Evolutionary conservation across 23 tunicate species (phyloP).

Genomic region (Styela plicata): DNA sequence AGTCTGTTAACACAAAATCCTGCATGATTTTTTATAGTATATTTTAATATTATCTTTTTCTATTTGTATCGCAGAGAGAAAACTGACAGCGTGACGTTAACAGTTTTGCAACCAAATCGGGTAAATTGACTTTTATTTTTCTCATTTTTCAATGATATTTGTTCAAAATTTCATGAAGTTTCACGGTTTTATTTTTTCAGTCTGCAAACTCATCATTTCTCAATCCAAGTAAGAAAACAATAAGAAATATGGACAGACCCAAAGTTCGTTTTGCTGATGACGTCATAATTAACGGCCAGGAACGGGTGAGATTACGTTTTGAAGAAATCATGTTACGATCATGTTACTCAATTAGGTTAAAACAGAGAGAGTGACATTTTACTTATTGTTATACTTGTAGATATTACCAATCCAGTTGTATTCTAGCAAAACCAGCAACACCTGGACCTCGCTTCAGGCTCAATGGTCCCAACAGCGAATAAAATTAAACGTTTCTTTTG

Average conservation of each 20-base stretch:
- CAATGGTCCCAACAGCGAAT: too few relatives aligned
- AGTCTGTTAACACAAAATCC: too few relatives aligned
- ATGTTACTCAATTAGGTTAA: too few relatives aligned
- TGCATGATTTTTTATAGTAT: too few relatives aligned
- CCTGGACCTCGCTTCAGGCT: too few relatives aligned
- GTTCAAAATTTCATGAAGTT: background rate
- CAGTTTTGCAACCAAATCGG: conserved; percentile 73
- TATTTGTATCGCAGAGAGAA: conserved; percentile 56
- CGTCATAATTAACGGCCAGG: conserved; percentile 39
- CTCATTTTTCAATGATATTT: background rate
- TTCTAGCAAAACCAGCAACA: too few relatives aligned
- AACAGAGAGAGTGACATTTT: too few relatives aligned
- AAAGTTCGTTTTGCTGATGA: conserved; percentile 78
- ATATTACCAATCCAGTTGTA: too few relatives aligned
- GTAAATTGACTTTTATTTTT: conserved; percentile 36
- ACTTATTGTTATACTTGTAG: too few relatives aligned
- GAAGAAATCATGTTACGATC: too few relatives aligned
- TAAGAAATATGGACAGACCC: conserved; percentile 58
- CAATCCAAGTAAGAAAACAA: conserved; percentile 56
- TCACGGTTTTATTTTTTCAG: conserved; percentile 22
- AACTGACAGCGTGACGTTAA: conserved; percentile 35
- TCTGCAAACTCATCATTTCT: conserved; percentile 65
- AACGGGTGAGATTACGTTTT: conserved; percentile 25
- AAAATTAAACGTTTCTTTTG: too few relatives aligned
- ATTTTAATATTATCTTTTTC: background rate